Conservation (phyloP, 1,140 invertebrate species). For the Leptinotarsa lineolata region DNA sequence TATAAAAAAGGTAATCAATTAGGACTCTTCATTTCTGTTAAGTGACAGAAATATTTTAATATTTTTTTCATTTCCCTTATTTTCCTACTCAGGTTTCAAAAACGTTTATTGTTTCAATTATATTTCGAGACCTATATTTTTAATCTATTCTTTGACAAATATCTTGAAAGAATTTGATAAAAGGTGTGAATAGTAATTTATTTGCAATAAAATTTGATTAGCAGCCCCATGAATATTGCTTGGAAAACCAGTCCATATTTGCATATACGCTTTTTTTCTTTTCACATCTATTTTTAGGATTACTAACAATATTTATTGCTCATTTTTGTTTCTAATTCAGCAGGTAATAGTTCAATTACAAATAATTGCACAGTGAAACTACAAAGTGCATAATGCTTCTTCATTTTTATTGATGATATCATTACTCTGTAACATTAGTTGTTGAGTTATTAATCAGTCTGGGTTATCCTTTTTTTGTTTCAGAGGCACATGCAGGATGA, state of each 20-base stretch:
- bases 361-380: not conserved
- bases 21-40: not conserved
- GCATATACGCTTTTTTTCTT: not conserved
- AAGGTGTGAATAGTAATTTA: too few relatives aligned
- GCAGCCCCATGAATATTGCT: too few relatives aligned
- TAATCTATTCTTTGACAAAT: too few relatives aligned
- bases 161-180: too few relatives aligned
- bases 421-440: not conserved
- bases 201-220: too few relatives aligned
- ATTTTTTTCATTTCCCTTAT: not conserved
- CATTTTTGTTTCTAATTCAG: not conserved
- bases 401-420: not conserved
- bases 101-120: too few relatives aligned
- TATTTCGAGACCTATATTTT: too few relatives aligned
- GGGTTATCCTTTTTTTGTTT: constrained; percentile 67
- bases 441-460: constrained; percentile 62
- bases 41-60: not conserved
- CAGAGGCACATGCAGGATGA: constrained; percentile 78
- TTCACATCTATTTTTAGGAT: not conserved
- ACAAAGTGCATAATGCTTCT: too few relatives aligned
- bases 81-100: not conserved
- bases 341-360: not conserved
- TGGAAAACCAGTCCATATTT: too few relatives aligned
- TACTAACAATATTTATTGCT: not conserved
- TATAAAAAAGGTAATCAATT: too few relatives aligned